Evolutionary conservation across 2,113 vertebrate species (phyloP).

Genomic region (Lophura nycthemera): DNA sequence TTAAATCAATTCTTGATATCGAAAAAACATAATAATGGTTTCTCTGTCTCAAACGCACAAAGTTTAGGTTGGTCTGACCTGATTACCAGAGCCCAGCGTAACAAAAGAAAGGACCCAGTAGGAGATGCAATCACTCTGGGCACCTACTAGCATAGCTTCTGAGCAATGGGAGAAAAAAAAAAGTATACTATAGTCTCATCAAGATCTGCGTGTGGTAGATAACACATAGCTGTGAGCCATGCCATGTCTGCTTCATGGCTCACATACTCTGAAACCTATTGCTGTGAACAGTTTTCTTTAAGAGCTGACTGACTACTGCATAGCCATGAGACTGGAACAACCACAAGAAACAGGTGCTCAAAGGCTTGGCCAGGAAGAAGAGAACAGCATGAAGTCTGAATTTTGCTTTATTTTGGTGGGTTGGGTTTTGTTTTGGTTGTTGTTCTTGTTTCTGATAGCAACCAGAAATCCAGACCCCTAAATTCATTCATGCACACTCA

Average conservation of each 20-base stretch:
- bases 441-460: neutral
- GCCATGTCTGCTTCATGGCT: neutral
- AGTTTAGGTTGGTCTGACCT: neutral
- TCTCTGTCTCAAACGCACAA: neutral
- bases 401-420: neutral
- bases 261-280: fast-evolving
- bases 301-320: neutral
- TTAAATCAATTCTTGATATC: neutral
- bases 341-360: neutral
- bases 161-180: neutral
- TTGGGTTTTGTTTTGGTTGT: no score
- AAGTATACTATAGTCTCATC: neutral
- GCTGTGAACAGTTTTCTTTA: neutral
- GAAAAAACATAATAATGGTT: neutral
- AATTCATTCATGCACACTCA: neutral
- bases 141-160: neutral
- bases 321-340: neutral
- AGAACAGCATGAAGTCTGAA: neutral
- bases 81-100: neutral
- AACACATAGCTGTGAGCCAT: neutral
- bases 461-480: neutral
- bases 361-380: neutral
- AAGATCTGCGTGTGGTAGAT: neutral
- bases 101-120: neutral
- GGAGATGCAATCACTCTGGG: neutral